phyloP scores from a whole-genome alignment of 2,888 invertebrate species.

The Nephrotoma appendiculata region DNA sequence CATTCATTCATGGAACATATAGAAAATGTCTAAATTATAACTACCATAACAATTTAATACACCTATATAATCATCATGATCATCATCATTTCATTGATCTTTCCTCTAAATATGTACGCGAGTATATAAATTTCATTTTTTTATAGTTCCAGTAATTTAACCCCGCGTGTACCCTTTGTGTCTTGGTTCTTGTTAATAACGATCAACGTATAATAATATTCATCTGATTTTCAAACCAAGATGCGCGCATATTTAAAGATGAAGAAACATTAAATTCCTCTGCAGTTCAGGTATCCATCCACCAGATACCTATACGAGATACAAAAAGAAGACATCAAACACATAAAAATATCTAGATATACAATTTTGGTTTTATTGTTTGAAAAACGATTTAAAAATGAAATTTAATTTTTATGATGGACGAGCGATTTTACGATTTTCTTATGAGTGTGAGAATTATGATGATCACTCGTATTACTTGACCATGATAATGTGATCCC shows the following conservation, averaged over 20 bases:
- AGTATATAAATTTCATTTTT: not conserved
- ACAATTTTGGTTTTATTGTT: not conserved
- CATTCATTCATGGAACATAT: not conserved
- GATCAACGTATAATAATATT: not conserved
- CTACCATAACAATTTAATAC: not conserved
- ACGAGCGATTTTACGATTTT: not conserved
- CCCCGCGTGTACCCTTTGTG: not conserved
- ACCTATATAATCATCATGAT: not conserved
- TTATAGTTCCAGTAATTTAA: not conserved
- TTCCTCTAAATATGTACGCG: not conserved
- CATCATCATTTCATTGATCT: not conserved
- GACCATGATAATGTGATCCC: not conserved
- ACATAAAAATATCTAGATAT: not conserved
- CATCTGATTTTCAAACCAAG: not conserved
- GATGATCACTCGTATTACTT: not conserved
- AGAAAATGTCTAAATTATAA: not conserved
- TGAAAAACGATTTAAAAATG: not conserved
- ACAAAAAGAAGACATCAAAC: not conserved
- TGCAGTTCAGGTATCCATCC: not conserved
- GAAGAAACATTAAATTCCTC: not conserved
- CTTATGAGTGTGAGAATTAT: not conserved
- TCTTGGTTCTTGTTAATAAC: not conserved
- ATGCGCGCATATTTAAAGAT: not conserved
- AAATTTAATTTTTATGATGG: not conserved
- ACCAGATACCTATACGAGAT: not conserved